Evolutionary conservation across 2,113 vertebrate species (phyloP), one percentile per base, ranked within the genome.

Genomic region (Poeciliopsis prolifica): DNA sequence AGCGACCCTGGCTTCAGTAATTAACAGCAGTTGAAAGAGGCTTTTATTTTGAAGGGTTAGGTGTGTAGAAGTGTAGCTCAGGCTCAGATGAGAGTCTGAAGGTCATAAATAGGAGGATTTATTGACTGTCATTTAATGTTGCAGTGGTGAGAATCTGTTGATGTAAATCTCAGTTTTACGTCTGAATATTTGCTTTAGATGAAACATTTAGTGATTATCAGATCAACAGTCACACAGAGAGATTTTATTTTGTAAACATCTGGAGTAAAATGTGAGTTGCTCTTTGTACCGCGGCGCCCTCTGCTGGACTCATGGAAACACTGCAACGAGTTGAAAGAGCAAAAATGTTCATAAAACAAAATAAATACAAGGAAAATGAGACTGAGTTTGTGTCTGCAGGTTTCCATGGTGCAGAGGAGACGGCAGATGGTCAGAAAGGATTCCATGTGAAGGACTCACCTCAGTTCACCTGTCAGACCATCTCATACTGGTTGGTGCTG

Each of bases 401-500:
- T 60, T 74, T 70, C 78, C 72, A n/a, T n/a, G n/a, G n/a, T n/a
- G n/a, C n/a, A n/a, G n/a, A n/a, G n/a, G n/a, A n/a, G n/a, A n/a
- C n/a, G n/a, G n/a, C n/a, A n/a, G n/a, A n/a, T n/a, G n/a, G n/a
- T n/a, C n/a, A n/a, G n/a, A n/a, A n/a, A n/a, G n/a, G n/a, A n/a
- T n/a, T n/a, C n/a, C n/a, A 44, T 12, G 48, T 14, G 65, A 15
- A 10, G 30, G 29, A 40, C 14, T 3, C 13, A 40, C 24, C 3
- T 26, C 22, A 22, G 19, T 7, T 61, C 31, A 67, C 69, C 88
- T 81, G 84, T 96, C 95, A 99, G 86, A 99, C 97, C 97, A 99
- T 99, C 92, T 99, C 96, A 0, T 99, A 99, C 87, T 98, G 97
- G 95, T 99, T 98, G 93, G 97, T 94, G 84, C 95, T 96, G 94